Percentiles rank a stretch among this genome's conserved stretches.
phyloP scores from a whole-genome alignment of 2,113 vertebrate genomes.

The Tapirus terrestris region DNA sequence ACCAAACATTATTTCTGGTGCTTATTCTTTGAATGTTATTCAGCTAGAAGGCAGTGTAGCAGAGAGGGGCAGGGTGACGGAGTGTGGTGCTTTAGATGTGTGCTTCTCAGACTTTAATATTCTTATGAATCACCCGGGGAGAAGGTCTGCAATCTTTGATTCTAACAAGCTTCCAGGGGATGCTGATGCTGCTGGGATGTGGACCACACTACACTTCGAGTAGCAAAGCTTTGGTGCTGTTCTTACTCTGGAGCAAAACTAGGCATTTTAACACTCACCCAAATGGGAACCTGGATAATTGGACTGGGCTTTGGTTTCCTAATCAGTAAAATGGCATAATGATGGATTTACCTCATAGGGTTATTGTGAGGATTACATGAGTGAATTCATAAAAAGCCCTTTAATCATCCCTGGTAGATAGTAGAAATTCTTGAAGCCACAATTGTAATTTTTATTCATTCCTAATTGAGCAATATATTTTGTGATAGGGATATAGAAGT shows the following conservation, averaged over 20 bases:
- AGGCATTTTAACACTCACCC: background rate
- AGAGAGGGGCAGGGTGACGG: fast-evolving
- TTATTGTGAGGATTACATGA: background rate
- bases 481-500: background rate
- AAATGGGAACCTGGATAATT: background rate
- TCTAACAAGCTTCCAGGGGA: background rate
- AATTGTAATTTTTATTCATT: conserved; percentile 27
- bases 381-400: background rate
- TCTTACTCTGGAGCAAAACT: background rate
- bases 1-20: background rate
- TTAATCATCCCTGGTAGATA: background rate
- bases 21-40: background rate
- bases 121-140: background rate
- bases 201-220: background rate
- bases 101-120: background rate
- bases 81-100: fast-evolving
- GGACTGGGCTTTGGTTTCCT: background rate
- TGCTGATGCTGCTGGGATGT: background rate
- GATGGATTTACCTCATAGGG: background rate
- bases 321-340: background rate
- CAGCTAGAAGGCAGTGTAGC: background rate
- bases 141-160: background rate
- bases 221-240: background rate
- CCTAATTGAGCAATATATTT: background rate
- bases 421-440: background rate